Evolutionary conservation across 2,797 vertebrate genomes (phyloP), one percentile per base, ranked within the genome.

Genomic region (Cuculus canorus): DNA sequence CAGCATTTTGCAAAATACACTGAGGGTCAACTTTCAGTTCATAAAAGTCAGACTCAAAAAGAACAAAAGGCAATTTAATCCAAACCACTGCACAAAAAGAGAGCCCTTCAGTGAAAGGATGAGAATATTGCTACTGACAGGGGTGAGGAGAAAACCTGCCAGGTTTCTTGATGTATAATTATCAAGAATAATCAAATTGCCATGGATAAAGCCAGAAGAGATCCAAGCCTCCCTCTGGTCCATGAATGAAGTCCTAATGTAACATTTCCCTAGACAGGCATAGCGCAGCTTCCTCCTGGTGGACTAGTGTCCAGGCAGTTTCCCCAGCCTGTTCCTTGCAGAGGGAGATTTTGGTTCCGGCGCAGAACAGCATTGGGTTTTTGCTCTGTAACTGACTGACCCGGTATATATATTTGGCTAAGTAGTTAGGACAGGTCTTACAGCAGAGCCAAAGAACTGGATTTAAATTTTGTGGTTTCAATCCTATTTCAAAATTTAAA

Each of bases 401-500:
- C 33, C 28, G n/a, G n/a, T n/a, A n/a, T n/a, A n/a, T n/a, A 71
- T 4, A 2, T 78, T 69, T 61, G 24, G 28, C 63, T 76, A 30
- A 71, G 43, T 39, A 77, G 17, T 86, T 56, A 88, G 54, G 59
- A 65, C 13, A 52, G 43, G 18, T 64, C 56, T 63, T 76, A 24
- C 2, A 66, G 43, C 5, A 92, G 8, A 85, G 33, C 56, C 64
- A 64, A 71, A 81, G 25, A 70, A 77, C 5, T 64, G 43, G 43
- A 17, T 90, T 93, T 82, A 82, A 56, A 56, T 91, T 86, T 35
- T 76, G 54, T 82, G 82, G 48, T 82, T 90, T 88, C 64, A 35
- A 28, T 30, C 23, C 18, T 73, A 28, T 94, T 91, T 93, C 90
- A 82, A 79, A 84, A 86, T 50, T 89, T 72, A 88, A 93, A 86